phyloP scores from a whole-genome alignment of 2,113 vertebrate genomes.

The Equus quagga region DNA sequence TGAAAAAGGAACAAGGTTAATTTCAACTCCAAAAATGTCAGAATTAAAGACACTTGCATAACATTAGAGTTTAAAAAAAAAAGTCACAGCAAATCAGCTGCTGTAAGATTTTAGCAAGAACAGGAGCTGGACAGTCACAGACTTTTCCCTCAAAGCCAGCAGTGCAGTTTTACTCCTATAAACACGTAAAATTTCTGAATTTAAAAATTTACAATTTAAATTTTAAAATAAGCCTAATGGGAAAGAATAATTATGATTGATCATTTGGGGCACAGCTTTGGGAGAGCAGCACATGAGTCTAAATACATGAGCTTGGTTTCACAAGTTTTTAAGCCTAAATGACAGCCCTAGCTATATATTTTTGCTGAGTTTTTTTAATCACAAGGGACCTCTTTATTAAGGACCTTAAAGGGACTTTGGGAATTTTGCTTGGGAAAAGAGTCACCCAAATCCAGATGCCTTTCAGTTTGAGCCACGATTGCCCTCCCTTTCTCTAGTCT shows the following conservation, averaged over 20 bases:
- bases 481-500: background rate
- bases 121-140: background rate
- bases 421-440: conserved; percentile 6
- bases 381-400: background rate
- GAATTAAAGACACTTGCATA: conserved; percentile 55
- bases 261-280: conserved; percentile 10
- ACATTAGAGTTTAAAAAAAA: background rate
- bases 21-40: conserved; percentile 49
- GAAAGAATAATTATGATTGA: background rate
- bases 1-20: background rate
- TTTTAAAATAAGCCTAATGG: conserved; percentile 28
- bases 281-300: background rate
- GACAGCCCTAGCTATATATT: background rate
- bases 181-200: background rate
- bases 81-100: conserved; percentile 8
- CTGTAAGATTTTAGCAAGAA: background rate
- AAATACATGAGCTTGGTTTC: background rate
- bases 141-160: background rate
- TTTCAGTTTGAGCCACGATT: background rate
- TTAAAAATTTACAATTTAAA: conserved; percentile 53
- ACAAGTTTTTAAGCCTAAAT: conserved; percentile 30
- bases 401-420: background rate
- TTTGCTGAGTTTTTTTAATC: background rate
- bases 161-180: conserved; percentile 8
- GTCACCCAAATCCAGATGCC: background rate